Percentiles rank a stretch among this genome's conserved stretches.
phyloP scores from a whole-genome alignment of 2,113 vertebrate genomes.

The Mustela lutreola region DNA sequence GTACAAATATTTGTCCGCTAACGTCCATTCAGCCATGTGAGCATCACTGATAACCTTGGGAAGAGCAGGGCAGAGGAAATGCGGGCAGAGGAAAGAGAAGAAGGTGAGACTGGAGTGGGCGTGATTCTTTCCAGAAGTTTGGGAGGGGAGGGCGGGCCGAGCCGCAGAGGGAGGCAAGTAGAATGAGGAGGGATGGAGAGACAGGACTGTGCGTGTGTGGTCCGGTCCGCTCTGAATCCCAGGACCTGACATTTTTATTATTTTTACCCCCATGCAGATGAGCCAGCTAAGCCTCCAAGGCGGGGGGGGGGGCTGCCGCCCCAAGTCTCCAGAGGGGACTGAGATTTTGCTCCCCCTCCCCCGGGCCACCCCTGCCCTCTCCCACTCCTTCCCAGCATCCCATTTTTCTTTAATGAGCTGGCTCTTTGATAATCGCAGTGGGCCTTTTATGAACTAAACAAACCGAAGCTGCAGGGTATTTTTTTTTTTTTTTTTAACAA shows the following conservation, averaged over 20 bases:
- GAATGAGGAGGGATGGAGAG: no score
- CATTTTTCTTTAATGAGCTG: conserved; percentile 1
- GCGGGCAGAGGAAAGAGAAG: fast-evolving
- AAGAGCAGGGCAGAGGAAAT: not conserved
- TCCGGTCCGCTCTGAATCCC: not conserved
- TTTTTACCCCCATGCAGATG: fast-evolving
- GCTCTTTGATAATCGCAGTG: conserved; percentile 24
- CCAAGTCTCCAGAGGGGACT: not conserved
- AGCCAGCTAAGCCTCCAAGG: not conserved
- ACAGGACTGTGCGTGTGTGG: fast-evolving
- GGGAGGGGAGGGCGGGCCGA: not conserved
- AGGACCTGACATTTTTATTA: not conserved
- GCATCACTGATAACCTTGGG: not conserved
- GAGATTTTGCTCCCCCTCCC: not conserved
- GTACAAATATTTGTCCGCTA: fast-evolving
- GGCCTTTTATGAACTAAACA: conserved; percentile 63
- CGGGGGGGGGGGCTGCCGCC: fast-evolving
- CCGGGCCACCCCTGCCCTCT: fast-evolving
- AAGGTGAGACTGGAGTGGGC: no score
- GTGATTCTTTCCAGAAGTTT: not conserved
- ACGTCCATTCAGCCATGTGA: fast-evolving
- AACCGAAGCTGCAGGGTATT: conserved; percentile 44
- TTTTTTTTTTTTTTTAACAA: conserved; percentile 58
- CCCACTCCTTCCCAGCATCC: not conserved
- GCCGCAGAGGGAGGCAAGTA: not conserved